Evolutionary conservation across 2,113 vertebrate genomes (phyloP).

Genomic region (pig (Sus scrofa)): T2T-Sscrofa CM000825.6:76346001-76346500

Average conservation of each 20-base stretch:
- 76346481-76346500: not conserved
- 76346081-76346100: not conserved
- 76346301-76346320: not conserved
- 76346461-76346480: not conserved
- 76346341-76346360: not conserved
- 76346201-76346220: not conserved
- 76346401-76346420: conserved; percentile 16
- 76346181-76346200: not conserved
- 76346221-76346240: not conserved
- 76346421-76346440: not conserved
- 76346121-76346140: not conserved
- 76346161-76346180: not conserved
- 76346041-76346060: too few species aligned
- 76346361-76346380: not conserved
- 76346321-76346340: conserved; percentile 46
- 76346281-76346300: not conserved
- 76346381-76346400: not conserved
- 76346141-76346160: not conserved
- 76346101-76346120: not conserved
- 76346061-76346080: not conserved
- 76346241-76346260: not conserved
- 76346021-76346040: not conserved
- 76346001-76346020: not conserved
- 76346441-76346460: conserved; percentile 22
- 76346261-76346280: too few species aligned